Evolutionary conservation across 2,113 vertebrate species (phyloP).

Genomic region (Pterophyllum scalare): DNA sequence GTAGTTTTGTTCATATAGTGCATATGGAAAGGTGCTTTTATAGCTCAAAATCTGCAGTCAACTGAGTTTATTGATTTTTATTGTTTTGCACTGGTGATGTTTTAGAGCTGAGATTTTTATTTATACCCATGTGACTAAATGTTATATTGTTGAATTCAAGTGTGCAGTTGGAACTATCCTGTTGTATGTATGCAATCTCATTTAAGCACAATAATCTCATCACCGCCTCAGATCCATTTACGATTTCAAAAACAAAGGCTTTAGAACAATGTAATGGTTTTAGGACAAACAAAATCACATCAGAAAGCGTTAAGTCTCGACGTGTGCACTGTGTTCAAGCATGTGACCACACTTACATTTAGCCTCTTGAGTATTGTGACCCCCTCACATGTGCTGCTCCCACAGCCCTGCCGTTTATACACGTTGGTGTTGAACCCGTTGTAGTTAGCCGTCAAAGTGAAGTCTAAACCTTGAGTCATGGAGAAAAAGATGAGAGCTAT

Average conservation of each 20-base stretch:
- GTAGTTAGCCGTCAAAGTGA: slow-evolving; percentile 77
- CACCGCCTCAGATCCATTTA: background rate
- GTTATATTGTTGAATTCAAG: background rate
- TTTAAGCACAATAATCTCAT: slow-evolving; percentile 2
- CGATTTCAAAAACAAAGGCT: background rate
- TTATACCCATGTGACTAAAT: background rate
- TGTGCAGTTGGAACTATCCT: background rate
- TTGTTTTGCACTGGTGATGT: background rate
- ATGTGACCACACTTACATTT: slow-evolving; percentile 80
- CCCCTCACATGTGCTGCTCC: slow-evolving; percentile 93
- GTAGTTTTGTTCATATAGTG: background rate
- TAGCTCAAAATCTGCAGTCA: background rate
- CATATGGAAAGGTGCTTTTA: background rate
- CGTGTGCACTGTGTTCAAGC: background rate
- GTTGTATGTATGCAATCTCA: background rate
- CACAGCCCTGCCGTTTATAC: slow-evolving; percentile 86
- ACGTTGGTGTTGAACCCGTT: slow-evolving; percentile 76
- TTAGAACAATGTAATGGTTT: background rate
- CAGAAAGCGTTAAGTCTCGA: background rate
- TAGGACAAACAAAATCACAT: background rate
- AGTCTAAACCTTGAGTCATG: slow-evolving; percentile 62
- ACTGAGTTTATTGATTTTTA: background rate
- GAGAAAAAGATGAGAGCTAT: slow-evolving; percentile 28
- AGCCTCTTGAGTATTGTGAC: slow-evolving; percentile 87
- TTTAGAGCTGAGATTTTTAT: background rate